A percentile compares a stretch with the other conserved stretches of the same genome.
Conservation (phyloP, 2,797 vertebrate genomes). For the Spea hammondii region DNA sequence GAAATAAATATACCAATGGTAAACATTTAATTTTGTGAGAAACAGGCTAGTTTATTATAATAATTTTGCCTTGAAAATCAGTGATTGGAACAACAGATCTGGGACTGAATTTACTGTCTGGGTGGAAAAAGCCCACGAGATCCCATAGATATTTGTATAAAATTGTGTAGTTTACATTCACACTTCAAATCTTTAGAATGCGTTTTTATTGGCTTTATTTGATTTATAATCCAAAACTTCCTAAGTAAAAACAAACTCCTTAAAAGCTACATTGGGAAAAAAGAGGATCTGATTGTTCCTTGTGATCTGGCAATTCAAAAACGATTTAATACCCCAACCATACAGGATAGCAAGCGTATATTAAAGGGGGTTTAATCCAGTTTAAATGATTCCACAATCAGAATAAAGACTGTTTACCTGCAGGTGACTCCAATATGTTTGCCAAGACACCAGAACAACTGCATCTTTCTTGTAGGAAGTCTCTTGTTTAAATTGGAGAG, state of each 20-base stretch:
- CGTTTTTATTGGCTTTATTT: too few relatives aligned
- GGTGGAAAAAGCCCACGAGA: neutral
- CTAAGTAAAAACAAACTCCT: constrained; percentile 68
- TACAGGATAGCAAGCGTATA: neutral
- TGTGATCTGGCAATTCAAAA: constrained; percentile 78
- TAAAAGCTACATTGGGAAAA: constrained; percentile 75
- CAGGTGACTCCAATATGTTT: neutral
- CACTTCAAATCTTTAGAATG: too few relatives aligned
- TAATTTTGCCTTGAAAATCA: too few relatives aligned
- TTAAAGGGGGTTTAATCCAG: too few relatives aligned
- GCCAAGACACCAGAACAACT: neutral
- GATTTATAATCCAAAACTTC: constrained; percentile 2
- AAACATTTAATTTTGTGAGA: too few relatives aligned
- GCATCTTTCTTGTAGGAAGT: neutral
- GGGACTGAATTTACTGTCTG: neutral
- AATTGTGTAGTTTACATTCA: too few relatives aligned
- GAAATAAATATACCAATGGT: constrained; percentile 6
- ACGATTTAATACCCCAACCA: constrained; percentile 66
- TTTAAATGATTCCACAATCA: neutral
- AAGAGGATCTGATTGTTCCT: constrained; percentile 75
- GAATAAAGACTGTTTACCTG: neutral
- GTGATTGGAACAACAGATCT: neutral
- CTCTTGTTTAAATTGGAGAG: constrained; percentile 27
- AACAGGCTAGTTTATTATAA: too few relatives aligned
- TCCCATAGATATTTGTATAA: too few relatives aligned